Conservation (phyloP, 2,888 invertebrate species). For the Lasiommata megera region DNA sequence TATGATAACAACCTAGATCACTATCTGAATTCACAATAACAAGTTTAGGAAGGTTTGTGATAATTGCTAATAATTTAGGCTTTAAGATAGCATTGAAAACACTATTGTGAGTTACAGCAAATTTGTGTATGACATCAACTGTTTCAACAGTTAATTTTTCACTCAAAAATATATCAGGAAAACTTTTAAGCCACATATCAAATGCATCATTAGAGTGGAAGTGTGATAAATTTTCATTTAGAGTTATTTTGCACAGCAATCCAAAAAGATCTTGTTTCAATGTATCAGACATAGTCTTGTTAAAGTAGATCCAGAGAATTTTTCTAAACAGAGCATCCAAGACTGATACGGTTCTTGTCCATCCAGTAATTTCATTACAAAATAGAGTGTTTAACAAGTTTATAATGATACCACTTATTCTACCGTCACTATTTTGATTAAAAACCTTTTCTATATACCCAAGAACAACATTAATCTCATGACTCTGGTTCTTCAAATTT, state of each 20-base stretch:
- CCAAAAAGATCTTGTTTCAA: slow-evolving; percentile 66
- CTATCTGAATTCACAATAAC: slow-evolving; percentile 58
- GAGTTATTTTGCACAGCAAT: slow-evolving; percentile 66
- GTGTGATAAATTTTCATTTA: slow-evolving; percentile 61
- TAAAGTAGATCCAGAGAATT: slow-evolving; percentile 63
- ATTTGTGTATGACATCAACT: slow-evolving; percentile 79
- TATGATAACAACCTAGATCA: slow-evolving; percentile 67
- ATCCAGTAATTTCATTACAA: slow-evolving; percentile 55
- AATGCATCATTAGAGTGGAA: slow-evolving; percentile 66
- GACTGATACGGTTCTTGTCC: slow-evolving; percentile 56
- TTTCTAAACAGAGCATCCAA: slow-evolving; percentile 61
- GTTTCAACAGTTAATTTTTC: slow-evolving; percentile 70
- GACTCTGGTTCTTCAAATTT: slow-evolving; percentile 55
- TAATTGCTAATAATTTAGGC: slow-evolving; percentile 62
- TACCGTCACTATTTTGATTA: slow-evolving; percentile 47
- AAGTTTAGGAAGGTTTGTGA: slow-evolving; percentile 67
- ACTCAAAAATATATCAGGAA: slow-evolving; percentile 81
- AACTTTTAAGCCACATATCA: slow-evolving; percentile 72
- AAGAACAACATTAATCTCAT: slow-evolving; percentile 60
- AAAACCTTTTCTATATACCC: slow-evolving; percentile 77
- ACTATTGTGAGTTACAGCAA: slow-evolving; percentile 78
- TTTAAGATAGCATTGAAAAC: slow-evolving; percentile 74
- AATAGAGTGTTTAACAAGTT: slow-evolving; percentile 61
- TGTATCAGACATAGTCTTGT: slow-evolving; percentile 44
- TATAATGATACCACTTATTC: slow-evolving; percentile 49